These are phyloP conservation scores for Cromileptes altivelis DNA, from an alignment of 2,113 vertebrate species.

Conservation along the genomic window DNA sequence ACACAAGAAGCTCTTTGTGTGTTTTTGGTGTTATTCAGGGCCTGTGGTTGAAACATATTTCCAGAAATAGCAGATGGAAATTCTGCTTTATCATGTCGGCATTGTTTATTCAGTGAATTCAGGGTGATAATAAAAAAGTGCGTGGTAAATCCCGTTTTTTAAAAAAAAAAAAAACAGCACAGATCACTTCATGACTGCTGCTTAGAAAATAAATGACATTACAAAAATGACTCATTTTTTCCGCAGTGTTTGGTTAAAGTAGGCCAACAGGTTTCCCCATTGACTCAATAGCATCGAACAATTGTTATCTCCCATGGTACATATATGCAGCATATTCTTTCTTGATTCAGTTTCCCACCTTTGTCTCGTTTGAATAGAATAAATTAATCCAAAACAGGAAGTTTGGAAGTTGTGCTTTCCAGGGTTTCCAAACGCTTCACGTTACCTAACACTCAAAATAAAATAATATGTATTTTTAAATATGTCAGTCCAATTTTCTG, in stretches of 20 bases:
- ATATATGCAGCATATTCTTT: not conserved
- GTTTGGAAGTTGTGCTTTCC: too few relatives aligned
- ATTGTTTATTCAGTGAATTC: not conserved
- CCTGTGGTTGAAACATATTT: not conserved
- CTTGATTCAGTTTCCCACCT: not conserved
- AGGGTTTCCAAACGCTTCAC: not conserved
- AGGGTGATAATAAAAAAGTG: not conserved
- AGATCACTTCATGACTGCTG: not conserved
- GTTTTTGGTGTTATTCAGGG: not conserved
- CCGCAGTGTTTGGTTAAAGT: not conserved
- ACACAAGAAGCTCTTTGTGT: accelerated
- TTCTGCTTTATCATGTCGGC: not conserved
- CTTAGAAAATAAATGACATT: not conserved
- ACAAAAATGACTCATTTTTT: too few relatives aligned
- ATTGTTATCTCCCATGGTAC: not conserved
- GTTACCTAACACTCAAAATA: not conserved
- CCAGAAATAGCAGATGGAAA: not conserved
- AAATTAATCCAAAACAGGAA: not conserved
- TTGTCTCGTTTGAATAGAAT: not conserved
- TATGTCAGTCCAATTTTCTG: not conserved
- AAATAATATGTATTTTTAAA: not conserved
- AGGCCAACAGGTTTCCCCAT: not conserved
- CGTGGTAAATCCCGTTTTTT: not conserved
- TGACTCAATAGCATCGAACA: not conserved
- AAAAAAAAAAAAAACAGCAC: not conserved